Conservation (phyloP, 2,113 vertebrate species). For the Megaceryle torquata region DNA sequence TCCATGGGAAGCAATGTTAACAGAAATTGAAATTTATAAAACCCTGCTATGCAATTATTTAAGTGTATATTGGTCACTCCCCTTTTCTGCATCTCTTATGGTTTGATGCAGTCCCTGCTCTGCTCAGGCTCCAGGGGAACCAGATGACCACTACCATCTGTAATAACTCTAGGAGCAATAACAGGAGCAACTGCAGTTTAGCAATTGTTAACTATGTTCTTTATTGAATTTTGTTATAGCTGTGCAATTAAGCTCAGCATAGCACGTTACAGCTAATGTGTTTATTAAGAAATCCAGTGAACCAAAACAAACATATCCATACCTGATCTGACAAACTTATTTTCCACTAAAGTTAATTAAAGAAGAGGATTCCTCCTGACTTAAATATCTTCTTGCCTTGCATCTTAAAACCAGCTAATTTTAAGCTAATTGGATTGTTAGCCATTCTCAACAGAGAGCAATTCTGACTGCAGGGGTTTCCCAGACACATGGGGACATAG, state of each 20-base stretch:
- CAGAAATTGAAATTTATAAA: conserved; percentile 8
- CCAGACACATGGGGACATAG: fast-evolving
- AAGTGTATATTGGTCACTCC: background rate
- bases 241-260: conserved; percentile 32
- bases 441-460: background rate
- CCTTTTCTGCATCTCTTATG: background rate
- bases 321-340: conserved; percentile 6
- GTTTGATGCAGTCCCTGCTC: background rate
- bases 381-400: background rate
- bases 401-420: background rate
- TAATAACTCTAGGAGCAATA: conserved; percentile 3
- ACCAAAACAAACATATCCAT: conserved; percentile 11
- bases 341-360: conserved; percentile 44
- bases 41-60: background rate
- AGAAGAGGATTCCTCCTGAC: conserved; percentile 17
- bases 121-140: background rate
- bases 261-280: background rate
- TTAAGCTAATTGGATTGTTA: conserved; percentile 14
- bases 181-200: background rate
- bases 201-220: conserved; percentile 32
- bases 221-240: conserved; percentile 40
- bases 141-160: background rate
- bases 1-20: background rate
- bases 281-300: conserved; percentile 43
- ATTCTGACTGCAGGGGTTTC: background rate